Base-by-base conservation (phyloP, 2,888 invertebrate genomes). In the Drosophila atroscutellata region DNA sequence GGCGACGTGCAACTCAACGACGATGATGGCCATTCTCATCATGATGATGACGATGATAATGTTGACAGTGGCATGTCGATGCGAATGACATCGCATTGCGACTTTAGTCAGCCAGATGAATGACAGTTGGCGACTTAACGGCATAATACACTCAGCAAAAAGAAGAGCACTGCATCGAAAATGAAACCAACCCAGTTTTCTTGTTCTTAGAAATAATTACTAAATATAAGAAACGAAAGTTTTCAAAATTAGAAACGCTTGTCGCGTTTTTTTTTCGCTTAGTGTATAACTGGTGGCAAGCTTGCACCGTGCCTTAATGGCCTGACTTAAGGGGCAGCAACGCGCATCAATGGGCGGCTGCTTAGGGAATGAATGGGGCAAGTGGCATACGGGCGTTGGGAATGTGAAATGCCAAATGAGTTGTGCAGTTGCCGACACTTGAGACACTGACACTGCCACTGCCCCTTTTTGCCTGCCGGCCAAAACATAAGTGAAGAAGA, bases 371-470 rank as follows among this genome's bases (percentile, higher is more conserved):
- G 34, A 18, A 18, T 18, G 3, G 47, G 26, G 30, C 45, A 45
- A 45, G 45, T 45, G 26, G 45, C 45, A 45, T 45, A 26, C 7
- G 36, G 30, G 55, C 9, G 7, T 8, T 5, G 42, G 7, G 49
- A n/a, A 28, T 30, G 54, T 32, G 45, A 62, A 69, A 66, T 70
- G 65, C 45, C 70, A 75, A 78, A 80, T 77, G 68, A 78, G 79
- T 78, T 64, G 68, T 75, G 78, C 78, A 80, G 76, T 78, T 50
- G 56, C 69, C 55, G 70, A 67, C 71, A 81, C 72, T 81, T 81
- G 71, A 80, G 78, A 75, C 75, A 75, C 66, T 67, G 77, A 81
- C 72, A 77, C 52, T 34, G 34, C 13, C 34, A 36, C 36, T 45
- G 71, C 74, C 71, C 71, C 80, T 71, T 70, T 68, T 75, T 51